Evolutionary conservation across 2,797 vertebrate species (phyloP), one percentile per base, ranked within the genome.

Genomic region (Leuciscus waleckii): DNA sequence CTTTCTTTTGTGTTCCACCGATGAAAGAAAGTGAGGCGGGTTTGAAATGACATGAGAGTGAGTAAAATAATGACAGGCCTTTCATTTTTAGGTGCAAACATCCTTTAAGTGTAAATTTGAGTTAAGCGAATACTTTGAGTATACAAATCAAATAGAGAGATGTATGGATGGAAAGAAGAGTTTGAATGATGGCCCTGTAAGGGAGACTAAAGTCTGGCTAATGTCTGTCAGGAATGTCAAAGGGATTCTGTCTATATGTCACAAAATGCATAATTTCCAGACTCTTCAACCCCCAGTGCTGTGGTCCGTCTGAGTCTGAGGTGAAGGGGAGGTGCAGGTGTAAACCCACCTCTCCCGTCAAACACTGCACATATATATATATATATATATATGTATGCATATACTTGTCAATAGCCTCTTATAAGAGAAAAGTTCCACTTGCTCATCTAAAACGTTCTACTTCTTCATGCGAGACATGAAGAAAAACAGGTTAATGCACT

Each of bases 261-360:
- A 74, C 49, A 77, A 86, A 87, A 83, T 80, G 77, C 69, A 90
- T 87, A 85, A 90, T 90, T 89, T 91, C 86, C 85, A 90, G 90
- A 89, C 87, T 79, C 73, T 78, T 65, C 37, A 81, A 54, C 86
- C 81, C 76, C 67, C 85, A 79, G 65, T 49, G 37, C 69, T 63
- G 39, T 63, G 79, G 68, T 41, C 73, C 7, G 61, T 89, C 86
- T 87, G 46, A 76, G 74, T 61, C 49, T 76, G 75, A 39, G 39
- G 54, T 80, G 56, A 85, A 90, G 68, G 68, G 26, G 19, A 68
- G 56, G 73, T 19, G 56, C 49, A 76, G 39, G 73, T 78, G 23
- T 78, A 43, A 37, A 32, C 61, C 26, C 61, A 3, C 65, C 54
- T 75, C 49, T 37, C 70, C 49, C 54, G 1, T 84, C 68, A 73